Evolutionary conservation across 2,797 vertebrate genomes (phyloP).

Genomic region (Spea hammondii): DNA sequence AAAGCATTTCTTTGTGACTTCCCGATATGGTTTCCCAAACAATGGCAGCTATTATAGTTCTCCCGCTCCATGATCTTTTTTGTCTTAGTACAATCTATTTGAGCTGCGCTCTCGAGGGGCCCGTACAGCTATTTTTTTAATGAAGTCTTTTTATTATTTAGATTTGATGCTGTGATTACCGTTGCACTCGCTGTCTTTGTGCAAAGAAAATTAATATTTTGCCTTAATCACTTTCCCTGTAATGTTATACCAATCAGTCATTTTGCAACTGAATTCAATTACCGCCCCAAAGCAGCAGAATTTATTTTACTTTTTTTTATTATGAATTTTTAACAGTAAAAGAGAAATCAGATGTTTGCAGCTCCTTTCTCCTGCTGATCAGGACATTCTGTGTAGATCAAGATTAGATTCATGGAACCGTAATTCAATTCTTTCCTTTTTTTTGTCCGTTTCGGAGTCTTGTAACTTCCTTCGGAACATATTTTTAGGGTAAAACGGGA

Average conservation of each 20-base stretch:
- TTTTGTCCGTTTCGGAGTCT: background rate
- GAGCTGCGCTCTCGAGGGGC: conserved; percentile 65
- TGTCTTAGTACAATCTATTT: conserved; percentile 74
- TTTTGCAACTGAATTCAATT: conserved; percentile 50
- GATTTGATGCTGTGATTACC: conserved; percentile 68
- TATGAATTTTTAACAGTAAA: background rate
- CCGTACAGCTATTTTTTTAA: conserved; percentile 62
- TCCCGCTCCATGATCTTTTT: conserved; percentile 63
- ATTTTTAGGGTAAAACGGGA: too few species aligned
- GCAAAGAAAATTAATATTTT: conserved; percentile 71
- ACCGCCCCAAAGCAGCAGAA: conserved; percentile 19
- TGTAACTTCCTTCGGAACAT: background rate
- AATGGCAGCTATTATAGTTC: conserved; percentile 63
- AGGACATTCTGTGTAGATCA: background rate
- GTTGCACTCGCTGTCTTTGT: conserved; percentile 63
- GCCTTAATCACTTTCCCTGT: conserved; percentile 62
- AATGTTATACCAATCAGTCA: conserved; percentile 61
- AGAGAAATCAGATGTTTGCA: background rate
- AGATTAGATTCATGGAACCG: background rate
- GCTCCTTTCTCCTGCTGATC: background rate
- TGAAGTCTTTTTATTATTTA: conserved; percentile 63
- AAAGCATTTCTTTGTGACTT: conserved; percentile 58
- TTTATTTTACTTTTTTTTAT: conserved; percentile 13
- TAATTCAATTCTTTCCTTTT: background rate
- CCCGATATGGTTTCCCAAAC: conserved; percentile 62